Evolutionary conservation across 2,113 vertebrate species (phyloP).

Genomic region (Paradisaea rubra): DNA sequence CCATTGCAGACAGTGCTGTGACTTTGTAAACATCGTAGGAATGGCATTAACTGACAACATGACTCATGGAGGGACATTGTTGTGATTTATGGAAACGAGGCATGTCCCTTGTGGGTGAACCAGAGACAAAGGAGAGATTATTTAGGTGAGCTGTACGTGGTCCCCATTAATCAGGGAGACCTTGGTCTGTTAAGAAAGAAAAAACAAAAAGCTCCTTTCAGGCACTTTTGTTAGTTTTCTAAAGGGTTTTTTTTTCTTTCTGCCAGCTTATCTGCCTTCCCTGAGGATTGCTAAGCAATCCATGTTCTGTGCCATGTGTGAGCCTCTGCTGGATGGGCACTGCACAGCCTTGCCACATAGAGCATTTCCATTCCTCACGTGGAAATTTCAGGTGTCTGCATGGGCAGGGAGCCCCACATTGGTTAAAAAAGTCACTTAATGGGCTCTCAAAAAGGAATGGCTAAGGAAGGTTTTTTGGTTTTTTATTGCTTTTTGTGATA

Average conservation of each 20-base stretch:
- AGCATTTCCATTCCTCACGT: neutral
- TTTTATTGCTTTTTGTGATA: neutral
- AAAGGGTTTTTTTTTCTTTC: neutral
- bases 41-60: neutral
- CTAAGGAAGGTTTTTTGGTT: neutral
- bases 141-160: neutral
- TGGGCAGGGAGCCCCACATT: neutral
- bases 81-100: neutral
- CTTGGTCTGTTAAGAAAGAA: neutral
- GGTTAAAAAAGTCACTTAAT: neutral
- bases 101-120: neutral
- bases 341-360: neutral
- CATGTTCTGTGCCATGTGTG: neutral
- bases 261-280: neutral
- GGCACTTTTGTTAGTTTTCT: neutral
- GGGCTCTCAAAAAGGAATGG: neutral
- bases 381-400: neutral
- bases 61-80: neutral
- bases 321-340: neutral
- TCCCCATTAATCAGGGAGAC: neutral
- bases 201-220: neutral
- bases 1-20: neutral
- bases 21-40: neutral
- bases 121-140: neutral
- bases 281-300: neutral